Conservation (phyloP, 2,888 invertebrate genomes). For the Cheilosia impressa region DNA sequence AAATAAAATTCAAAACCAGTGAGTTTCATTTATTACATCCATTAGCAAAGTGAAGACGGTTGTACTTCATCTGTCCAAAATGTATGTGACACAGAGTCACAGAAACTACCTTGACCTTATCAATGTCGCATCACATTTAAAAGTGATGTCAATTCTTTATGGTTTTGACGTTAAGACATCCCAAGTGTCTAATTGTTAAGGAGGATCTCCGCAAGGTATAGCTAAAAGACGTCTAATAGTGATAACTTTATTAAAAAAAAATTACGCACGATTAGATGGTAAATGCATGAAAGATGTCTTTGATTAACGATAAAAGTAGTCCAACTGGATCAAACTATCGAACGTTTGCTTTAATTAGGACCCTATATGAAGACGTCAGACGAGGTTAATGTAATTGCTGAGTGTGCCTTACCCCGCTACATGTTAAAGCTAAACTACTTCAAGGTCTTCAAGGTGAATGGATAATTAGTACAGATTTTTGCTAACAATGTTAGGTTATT, state of each 20-base stretch:
- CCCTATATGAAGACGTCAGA: background rate
- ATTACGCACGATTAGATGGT: too few species aligned
- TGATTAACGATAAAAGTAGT: background rate
- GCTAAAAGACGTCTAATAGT: background rate
- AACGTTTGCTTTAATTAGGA: constrained; percentile 36
- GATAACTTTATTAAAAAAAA: constrained; percentile 11
- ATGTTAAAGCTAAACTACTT: too few species aligned
- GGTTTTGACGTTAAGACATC: background rate
- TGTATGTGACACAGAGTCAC: background rate
- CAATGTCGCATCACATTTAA: background rate
- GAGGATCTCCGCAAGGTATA: background rate
- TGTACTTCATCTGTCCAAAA: too few species aligned
- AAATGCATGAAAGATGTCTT: constrained; percentile 2
- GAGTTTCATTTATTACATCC: too few species aligned
- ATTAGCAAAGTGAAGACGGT: too few species aligned
- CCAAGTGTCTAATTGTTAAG: background rate
- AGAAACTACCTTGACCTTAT: background rate
- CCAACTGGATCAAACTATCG: background rate
- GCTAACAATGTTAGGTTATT: too few species aligned
- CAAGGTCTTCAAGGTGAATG: too few species aligned
- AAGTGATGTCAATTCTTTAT: background rate
- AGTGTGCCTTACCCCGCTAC: background rate
- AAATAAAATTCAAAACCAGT: too few species aligned
- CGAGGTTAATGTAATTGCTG: background rate
- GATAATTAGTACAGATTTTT: too few species aligned